Evolutionary conservation across 2,113 vertebrate species (phyloP).

Genomic region (Silurus asotus): DNA sequence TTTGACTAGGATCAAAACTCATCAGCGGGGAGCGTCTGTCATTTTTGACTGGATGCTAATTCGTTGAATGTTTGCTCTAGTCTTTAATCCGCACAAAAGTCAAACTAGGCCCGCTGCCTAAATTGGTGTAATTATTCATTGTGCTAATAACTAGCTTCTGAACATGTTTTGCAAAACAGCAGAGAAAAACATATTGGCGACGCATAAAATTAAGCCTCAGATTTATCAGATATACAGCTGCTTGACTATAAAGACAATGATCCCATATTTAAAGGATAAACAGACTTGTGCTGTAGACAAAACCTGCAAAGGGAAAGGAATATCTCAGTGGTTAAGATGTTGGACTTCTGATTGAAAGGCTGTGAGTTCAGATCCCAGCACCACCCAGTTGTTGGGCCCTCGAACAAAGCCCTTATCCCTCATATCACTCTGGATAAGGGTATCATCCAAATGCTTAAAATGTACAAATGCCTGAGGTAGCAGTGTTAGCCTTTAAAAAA

Average conservation of each 20-base stretch:
- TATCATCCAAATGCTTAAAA: too few species aligned
- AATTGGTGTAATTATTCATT: neutral
- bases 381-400: too few species aligned
- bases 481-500: neutral
- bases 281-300: neutral
- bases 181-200: neutral
- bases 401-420: too few species aligned
- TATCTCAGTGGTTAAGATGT: too few species aligned
- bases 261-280: neutral
- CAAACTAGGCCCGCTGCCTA: constrained; percentile 1
- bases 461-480: neutral
- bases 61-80: neutral
- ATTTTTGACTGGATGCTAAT: neutral
- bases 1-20: constrained; percentile 20
- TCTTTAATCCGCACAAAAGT: neutral
- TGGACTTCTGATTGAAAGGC: too few species aligned
- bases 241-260: neutral
- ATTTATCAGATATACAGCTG: neutral
- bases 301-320: neutral
- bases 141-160: constrained; percentile 5
- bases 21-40: constrained; percentile 3
- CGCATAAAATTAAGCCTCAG: neutral
- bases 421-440: too few species aligned
- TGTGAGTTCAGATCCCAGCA: too few species aligned
- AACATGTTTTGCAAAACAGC: neutral